A percentile compares a stretch with the other conserved stretches of the same genome.
These are phyloP conservation scores for Trachythela sp. DNA, from an alignment of 64 coral and sea anemone genomes.

Conservation along the genomic window DNA sequence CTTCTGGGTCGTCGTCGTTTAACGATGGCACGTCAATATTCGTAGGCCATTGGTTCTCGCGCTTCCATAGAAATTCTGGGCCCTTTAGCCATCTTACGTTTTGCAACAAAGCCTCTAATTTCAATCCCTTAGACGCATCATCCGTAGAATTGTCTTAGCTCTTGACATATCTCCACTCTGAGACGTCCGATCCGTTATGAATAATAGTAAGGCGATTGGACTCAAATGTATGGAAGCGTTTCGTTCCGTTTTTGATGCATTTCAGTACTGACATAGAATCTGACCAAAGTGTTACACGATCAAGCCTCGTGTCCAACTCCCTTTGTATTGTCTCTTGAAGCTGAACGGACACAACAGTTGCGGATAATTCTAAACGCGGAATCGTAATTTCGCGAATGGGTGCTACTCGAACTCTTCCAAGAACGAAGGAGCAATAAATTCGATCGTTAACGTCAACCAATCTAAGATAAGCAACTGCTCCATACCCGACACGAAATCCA, in stretches of 20 bases:
- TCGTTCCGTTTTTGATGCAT: too few relatives aligned
- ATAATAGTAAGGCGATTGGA: not conserved
- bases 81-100: not conserved
- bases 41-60: not conserved
- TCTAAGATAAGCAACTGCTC: not conserved
- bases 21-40: not conserved
- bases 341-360: not conserved
- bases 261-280: not conserved
- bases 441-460: not conserved
- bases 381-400: constrained; percentile 44
- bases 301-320: not conserved
- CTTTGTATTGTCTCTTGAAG: not conserved
- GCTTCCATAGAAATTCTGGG: not conserved
- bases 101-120: not conserved
- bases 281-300: not conserved
- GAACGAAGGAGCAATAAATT: constrained; percentile 41
- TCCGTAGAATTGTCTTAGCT: not conserved
- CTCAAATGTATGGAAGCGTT: too few relatives aligned
- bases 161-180: not conserved
- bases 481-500: not conserved
- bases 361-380: constrained; percentile 47
- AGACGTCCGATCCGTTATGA: not conserved
- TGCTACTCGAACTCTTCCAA: constrained; percentile 45
- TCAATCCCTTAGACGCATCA: not conserved
- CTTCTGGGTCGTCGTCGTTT: not conserved